These are phyloP conservation scores for Potorous gilbertii DNA, from an alignment of 2,797 vertebrate genomes.

Conservation along the genomic window DNA sequence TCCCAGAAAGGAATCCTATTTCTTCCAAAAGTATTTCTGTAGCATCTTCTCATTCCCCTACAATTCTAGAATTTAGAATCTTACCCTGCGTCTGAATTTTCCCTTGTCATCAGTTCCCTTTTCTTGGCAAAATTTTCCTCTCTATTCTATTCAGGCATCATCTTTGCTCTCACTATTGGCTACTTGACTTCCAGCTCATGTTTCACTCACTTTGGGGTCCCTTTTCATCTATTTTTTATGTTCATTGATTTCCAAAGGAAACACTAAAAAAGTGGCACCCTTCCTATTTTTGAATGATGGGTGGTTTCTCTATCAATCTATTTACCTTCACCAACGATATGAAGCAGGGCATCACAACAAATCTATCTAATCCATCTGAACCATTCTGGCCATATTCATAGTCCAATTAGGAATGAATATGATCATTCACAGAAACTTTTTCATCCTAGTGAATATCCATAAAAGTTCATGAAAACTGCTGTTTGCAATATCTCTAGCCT, in stretches of 20 bases:
- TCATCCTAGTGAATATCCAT: not conserved
- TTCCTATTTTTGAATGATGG: not conserved
- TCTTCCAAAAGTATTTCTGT: not conserved
- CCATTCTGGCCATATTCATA: not conserved
- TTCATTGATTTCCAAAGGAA: slow-evolving; percentile 24
- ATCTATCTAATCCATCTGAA: not conserved
- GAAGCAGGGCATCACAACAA: slow-evolving; percentile 3
- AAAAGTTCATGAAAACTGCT: not conserved
- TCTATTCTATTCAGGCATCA: not conserved
- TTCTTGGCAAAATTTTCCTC: not conserved
- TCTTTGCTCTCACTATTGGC: not conserved
- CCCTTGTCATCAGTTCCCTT: not conserved
- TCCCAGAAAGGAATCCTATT: not conserved
- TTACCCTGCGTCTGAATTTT: not conserved
- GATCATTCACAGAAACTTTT: not conserved
- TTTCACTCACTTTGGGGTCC: not conserved
- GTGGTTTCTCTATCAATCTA: slow-evolving; percentile 23
- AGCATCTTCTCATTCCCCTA: not conserved
- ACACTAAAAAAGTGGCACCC: not conserved
- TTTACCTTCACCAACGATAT: slow-evolving; percentile 1
- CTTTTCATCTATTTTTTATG: not conserved
- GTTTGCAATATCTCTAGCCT: not conserved
- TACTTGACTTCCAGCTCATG: not conserved
- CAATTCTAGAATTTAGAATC: not conserved
- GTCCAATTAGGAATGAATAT: not conserved